Base-by-base conservation (phyloP, 2,888 invertebrate species). In the Trichogramma evanescens region DNA sequence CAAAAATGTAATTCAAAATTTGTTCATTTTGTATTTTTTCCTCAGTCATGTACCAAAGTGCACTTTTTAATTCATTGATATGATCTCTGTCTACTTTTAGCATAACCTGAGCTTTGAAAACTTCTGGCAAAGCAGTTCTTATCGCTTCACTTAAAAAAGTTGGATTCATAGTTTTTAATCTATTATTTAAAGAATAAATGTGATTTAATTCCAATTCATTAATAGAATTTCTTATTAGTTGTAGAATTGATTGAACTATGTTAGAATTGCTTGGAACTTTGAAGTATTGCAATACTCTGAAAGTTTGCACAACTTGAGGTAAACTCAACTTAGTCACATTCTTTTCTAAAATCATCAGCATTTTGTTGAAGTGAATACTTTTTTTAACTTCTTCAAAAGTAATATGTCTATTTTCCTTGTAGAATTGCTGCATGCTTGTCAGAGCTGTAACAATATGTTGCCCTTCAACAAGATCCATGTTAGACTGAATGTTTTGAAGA, bases 211-310 rank as follows among this genome's bases (percentile, higher is more conserved):
- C 1, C 39, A 64, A 57, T 42, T 58, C 42, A 56, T 64, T 64
- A 52, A 62, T 46, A 9, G 58, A 61, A 5, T 5, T 3, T 38
- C 62, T 58, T 41, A 64, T 48, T 52, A 62, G 39, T 38, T 64
- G 62, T 6, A 64, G 26, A 41, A 64, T 41, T 8, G 58, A 58
- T 50, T 64, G 61, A 8, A 64, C 42, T 42, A 64, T 54, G n/a
- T n/a, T 39, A 13, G 54, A 44, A 51, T 56, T 58, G 55, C 58
- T 58, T 48, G 56, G 9, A 46, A 64, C 44, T 6, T 54, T 9
- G 4, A 61, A 9, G 3, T 54, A 6, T 54, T 56, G 50, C 10
- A 64, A 52, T 39, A 54, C 38, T 50, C 59, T 62, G 1, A 64
- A 43, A 5, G 56, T 10, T 46, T 50, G 42, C 44, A 61, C 49